Evolutionary conservation across 2,888 invertebrate genomes (phyloP).

Genomic region (Cryptocheilus praepositus): DNA sequence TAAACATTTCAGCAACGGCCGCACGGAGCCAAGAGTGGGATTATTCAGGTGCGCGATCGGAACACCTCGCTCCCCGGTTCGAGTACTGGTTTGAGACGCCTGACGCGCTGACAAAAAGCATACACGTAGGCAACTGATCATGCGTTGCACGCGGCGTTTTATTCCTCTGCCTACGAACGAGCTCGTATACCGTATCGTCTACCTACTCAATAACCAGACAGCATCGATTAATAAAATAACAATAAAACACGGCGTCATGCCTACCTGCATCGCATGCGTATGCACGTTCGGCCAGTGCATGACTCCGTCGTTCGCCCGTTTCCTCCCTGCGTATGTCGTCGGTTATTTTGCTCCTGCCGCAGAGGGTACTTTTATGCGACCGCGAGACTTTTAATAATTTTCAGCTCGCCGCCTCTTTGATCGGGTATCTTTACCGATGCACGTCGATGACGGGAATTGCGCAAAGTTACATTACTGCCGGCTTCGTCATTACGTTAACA

Average conservation of each 20-base stretch:
- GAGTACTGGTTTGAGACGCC: slow-evolving; percentile 1
- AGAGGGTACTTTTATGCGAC: not conserved
- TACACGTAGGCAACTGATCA: slow-evolving; percentile 36
- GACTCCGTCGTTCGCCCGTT: slow-evolving; percentile 21
- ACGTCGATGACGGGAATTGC: no score
- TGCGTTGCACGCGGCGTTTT: slow-evolving; percentile 35
- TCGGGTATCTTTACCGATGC: no score
- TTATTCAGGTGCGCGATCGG: slow-evolving; percentile 16
- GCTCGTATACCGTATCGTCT: slow-evolving; percentile 34
- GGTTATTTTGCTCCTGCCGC: slow-evolving; percentile 18
- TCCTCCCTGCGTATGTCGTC: slow-evolving; percentile 17
- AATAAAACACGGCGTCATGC: slow-evolving; percentile 52
- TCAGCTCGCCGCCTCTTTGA: no score
- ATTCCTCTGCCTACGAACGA: slow-evolving; percentile 22
- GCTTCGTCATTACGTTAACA: no score
- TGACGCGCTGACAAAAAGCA: slow-evolving; percentile 44
- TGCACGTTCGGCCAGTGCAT: slow-evolving; percentile 21
- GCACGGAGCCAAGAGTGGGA: not conserved
- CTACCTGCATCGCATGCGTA: slow-evolving; percentile 34
- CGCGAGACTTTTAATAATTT: no score
- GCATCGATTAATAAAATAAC: slow-evolving; percentile 64
- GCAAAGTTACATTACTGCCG: no score
- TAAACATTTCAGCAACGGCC: not conserved
- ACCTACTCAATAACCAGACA: slow-evolving; percentile 57
- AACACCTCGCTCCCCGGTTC: not conserved